phyloP scores from a whole-genome alignment of 2,888 invertebrate species.

The Plagodis dolabraria region DNA sequence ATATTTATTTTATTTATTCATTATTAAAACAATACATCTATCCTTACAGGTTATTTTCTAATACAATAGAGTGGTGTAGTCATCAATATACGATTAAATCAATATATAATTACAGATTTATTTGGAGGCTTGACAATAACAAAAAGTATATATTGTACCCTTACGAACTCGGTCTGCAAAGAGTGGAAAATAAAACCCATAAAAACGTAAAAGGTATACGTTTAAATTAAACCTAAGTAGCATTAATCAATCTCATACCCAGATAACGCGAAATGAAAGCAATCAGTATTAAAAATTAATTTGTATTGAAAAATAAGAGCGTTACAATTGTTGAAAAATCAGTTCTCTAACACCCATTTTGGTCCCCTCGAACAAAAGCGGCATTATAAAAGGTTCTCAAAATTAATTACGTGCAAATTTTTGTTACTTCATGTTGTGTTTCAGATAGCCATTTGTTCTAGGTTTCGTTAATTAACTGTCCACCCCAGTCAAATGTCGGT shows the following conservation, averaged over 20 bases:
- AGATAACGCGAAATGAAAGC: background rate
- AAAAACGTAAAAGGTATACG: background rate
- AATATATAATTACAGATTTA: no score
- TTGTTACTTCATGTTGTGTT: slow-evolving; percentile 57
- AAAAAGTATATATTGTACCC: no score
- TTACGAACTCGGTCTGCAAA: no score
- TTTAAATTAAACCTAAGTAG: no score
- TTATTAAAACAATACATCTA: no score
- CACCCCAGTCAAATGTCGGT: slow-evolving; percentile 72
- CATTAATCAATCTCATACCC: background rate
- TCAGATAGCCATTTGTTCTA: slow-evolving; percentile 70
- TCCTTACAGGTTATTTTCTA: no score
- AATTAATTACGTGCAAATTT: slow-evolving; percentile 44
- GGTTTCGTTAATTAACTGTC: slow-evolving; percentile 79
- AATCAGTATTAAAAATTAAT: background rate
- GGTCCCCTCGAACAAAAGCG: slow-evolving; percentile 21
- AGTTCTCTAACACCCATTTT: slow-evolving; percentile 9
- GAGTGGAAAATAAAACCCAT: no score
- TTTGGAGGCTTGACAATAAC: no score
- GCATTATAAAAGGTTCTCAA: slow-evolving; percentile 36
- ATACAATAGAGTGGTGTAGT: no score
- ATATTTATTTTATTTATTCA: no score
- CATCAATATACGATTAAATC: no score
- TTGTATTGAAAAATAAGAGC: slow-evolving; percentile 1
- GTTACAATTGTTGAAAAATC: slow-evolving; percentile 2